Conservation (phyloP, 1,140 invertebrate species). For the Caenorhabditis latens region DNA sequence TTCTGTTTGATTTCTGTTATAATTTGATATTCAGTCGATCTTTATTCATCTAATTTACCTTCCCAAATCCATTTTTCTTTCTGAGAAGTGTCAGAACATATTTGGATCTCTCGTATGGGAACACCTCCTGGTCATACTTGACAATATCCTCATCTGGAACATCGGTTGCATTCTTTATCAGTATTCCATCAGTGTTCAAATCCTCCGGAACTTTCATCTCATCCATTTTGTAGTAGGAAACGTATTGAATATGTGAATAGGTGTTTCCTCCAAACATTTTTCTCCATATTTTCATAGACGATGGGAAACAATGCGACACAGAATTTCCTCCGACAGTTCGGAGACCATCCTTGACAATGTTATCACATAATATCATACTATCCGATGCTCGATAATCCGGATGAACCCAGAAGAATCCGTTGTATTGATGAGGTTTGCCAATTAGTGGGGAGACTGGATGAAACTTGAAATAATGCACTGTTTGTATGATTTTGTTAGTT, state of each 20-base stretch:
- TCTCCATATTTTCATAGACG: background rate
- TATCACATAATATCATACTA: background rate
- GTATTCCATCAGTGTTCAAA: background rate
- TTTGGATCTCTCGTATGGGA: constrained; percentile 6
- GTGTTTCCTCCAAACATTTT: background rate
- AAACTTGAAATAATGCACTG: background rate
- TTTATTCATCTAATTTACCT: background rate
- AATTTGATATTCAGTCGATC: too few relatives aligned
- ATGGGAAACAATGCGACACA: background rate
- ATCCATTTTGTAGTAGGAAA: constrained; percentile 2
- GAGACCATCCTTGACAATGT: background rate
- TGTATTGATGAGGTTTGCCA: background rate
- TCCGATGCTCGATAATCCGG: background rate
- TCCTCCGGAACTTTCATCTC: background rate
- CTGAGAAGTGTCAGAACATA: background rate
- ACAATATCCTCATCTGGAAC: constrained; percentile 38
- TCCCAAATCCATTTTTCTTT: background rate
- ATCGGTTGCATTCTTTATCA: background rate
- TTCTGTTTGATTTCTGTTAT: too few relatives aligned
- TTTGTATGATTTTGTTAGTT: background rate
- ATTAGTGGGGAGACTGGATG: background rate
- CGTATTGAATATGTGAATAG: background rate
- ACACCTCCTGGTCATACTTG: background rate
- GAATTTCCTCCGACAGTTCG: background rate
- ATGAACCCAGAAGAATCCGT: constrained; percentile 14